These are phyloP conservation scores for Percopsis transmontana DNA, from an alignment of 2,113 vertebrate genomes.

Conservation along the genomic window DNA sequence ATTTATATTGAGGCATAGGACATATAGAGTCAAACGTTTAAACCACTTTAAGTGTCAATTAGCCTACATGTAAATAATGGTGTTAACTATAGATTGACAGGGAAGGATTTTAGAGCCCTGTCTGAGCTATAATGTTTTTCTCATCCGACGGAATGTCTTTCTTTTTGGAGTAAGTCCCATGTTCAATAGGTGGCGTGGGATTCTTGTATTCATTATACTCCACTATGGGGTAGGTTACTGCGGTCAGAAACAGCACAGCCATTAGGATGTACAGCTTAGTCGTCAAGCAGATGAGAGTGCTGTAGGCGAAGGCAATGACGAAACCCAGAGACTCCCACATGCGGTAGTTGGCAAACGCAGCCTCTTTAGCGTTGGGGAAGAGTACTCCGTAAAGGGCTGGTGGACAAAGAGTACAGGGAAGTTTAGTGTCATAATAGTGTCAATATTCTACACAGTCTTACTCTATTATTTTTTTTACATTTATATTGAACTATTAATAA, in stretches of 20 bases:
- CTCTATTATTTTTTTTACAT: too few species aligned
- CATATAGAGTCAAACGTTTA: too few species aligned
- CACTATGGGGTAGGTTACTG: constrained; percentile 75
- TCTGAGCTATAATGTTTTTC: too few species aligned
- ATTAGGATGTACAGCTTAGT: constrained; percentile 86
- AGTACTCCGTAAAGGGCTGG: constrained; percentile 88
- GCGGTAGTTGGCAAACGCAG: constrained; percentile 93
- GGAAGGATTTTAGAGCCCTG: too few species aligned
- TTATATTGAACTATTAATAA: too few species aligned
- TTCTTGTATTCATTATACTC: constrained; percentile 79
- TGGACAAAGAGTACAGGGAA: constrained; percentile 1
- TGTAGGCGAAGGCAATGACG: constrained; percentile 89
- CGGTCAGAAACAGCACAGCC: constrained; percentile 72
- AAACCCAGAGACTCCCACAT: constrained; percentile 93
- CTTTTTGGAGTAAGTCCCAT: neutral
- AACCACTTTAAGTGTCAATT: too few species aligned
- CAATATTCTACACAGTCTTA: too few species aligned
- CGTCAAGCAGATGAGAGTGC: constrained; percentile 83
- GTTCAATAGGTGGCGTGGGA: constrained; percentile 42
- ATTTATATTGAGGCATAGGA: too few species aligned
- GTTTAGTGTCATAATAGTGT: neutral
- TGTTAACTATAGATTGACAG: too few species aligned
- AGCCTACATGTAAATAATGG: too few species aligned
- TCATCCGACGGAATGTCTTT: neutral
- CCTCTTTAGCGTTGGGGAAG: constrained; percentile 86